Base-by-base conservation (phyloP, 2,797 vertebrate genomes). In the Sebastes vulpes region DNA sequence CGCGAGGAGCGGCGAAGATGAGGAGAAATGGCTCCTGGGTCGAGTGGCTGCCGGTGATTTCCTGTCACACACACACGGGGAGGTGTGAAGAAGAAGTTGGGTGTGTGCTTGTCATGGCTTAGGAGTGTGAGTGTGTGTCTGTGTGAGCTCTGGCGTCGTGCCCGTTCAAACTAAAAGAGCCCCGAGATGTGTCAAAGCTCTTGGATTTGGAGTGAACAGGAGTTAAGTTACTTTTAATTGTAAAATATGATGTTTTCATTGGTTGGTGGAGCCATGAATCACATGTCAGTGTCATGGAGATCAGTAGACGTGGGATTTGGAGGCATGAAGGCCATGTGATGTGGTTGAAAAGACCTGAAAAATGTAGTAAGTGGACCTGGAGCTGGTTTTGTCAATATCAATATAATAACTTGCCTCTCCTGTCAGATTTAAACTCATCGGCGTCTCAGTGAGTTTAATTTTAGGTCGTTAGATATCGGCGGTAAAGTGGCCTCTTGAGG, bases 21-120 rank as follows among this genome's bases (percentile, higher is more conserved):
- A 89, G 84, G 84, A 88, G 91, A 75, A 65, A 85, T 29, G 54
- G 77, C 87, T 89, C 84, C 81, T 9, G 46, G 87, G 84, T 87
- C 63, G 87, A 93, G 90, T 91, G 85, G 82, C 86, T 91, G 84
- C 81, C 9, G 78, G 84, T 90, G 76, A 83, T 89, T 90, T 91
- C 89, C 90, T 87, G 88, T 91, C 90, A 78, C 74, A 77, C 77
- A 64, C 58, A 25, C 58, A 59, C 48, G 38, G 67, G 76, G 81
- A 89, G 87, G 87, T 89, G 77, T 75, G 75, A 72, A 82, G 83
- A 73, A 74, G 78, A 35, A 87, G 75, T 74, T 48, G n/a, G 63
- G 64, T 68, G 52, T 48, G 65, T 31, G 63, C 50, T 65, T 65
- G 73, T 76, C 72, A 57, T 54, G 56, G 79, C 48, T 84, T 18